Conservation (phyloP, 2,888 invertebrate genomes). For the Rhyacophila evoluta region DNA sequence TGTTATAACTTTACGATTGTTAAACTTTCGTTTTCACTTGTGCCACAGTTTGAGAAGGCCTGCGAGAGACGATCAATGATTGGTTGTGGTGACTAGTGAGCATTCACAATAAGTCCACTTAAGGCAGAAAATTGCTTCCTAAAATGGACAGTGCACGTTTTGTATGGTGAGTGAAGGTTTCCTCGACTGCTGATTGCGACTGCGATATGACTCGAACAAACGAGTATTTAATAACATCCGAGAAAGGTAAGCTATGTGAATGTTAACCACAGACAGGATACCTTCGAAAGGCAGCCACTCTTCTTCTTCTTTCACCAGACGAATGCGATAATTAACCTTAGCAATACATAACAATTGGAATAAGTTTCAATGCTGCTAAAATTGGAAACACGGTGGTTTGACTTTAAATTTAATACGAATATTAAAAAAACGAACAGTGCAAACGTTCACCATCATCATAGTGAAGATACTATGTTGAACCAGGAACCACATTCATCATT, state of each 20-base stretch:
- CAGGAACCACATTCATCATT: no score
- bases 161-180: slow-evolving; percentile 5
- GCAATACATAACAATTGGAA: no score
- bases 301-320: no score
- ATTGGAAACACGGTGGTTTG: no score
- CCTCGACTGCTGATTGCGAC: background rate
- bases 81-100: background rate
- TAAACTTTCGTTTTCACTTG: background rate
- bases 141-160: slow-evolving; percentile 16
- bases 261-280: background rate
- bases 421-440: no score
- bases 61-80: background rate
- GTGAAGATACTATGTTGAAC: no score
- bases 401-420: no score
- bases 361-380: no score
- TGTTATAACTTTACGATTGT: no score
- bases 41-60: background rate
- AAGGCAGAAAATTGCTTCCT: slow-evolving; percentile 16
- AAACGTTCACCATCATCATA: no score
- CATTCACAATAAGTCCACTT: slow-evolving; percentile 17
- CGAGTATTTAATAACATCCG: background rate
- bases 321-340: no score
- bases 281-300: no score
- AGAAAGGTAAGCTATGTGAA: background rate
- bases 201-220: background rate